A percentile compares a stretch with the other conserved stretches of the same genome.
phyloP scores from a whole-genome alignment of 2,888 invertebrate species.

The Melinopterus prodromus region DNA sequence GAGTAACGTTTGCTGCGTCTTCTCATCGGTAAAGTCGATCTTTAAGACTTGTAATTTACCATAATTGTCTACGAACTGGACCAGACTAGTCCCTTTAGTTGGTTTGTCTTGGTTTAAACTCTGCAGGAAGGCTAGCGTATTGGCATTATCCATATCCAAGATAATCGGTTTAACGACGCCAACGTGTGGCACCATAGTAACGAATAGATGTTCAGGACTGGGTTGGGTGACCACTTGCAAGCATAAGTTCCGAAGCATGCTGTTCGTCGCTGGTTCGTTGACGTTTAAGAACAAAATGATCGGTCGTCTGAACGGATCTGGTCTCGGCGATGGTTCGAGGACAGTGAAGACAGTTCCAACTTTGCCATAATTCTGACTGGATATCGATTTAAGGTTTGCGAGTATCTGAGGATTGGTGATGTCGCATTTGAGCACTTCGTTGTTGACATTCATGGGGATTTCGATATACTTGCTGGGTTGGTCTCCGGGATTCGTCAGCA shows the following conservation, averaged over 20 bases:
- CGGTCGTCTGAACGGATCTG: not conserved
- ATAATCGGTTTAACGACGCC: slow-evolving; percentile 5
- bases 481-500: not conserved
- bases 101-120: not conserved
- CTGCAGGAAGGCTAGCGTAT: not conserved
- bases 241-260: not conserved
- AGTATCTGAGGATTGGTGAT: not conserved
- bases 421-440: not conserved
- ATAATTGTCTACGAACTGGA: not conserved
- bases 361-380: not conserved
- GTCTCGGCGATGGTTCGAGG: not conserved
- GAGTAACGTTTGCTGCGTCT: not conserved
- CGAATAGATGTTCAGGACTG: not conserved
- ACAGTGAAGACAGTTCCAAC: slow-evolving; percentile 1
- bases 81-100: not conserved
- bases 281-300: not conserved
- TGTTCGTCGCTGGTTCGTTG: not conserved
- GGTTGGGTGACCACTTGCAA: not conserved
- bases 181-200: not conserved
- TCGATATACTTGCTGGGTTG: not conserved
- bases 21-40: slow-evolving; percentile 7
- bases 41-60: not conserved
- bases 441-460: not conserved
- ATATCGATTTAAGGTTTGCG: not conserved
- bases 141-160: slow-evolving; percentile 5